phyloP scores from a whole-genome alignment of 2,113 vertebrate genomes.

The Perca fluviatilis region DNA sequence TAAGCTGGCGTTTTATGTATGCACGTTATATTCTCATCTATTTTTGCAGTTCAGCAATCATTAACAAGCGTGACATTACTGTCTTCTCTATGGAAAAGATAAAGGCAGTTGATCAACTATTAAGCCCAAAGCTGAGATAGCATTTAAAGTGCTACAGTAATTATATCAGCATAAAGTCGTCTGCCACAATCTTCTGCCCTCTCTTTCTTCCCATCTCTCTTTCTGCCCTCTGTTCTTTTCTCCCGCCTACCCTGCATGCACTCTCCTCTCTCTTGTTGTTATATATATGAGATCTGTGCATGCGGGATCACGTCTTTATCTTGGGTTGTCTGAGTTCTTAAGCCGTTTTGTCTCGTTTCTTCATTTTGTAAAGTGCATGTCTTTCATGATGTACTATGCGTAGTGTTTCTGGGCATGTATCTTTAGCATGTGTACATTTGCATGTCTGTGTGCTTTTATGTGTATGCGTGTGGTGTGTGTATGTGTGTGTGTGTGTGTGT shows the following conservation, averaged over 20 bases:
- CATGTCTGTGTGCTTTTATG: slow-evolving; percentile 6
- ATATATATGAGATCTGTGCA: slow-evolving; percentile 14
- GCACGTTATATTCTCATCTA: not conserved
- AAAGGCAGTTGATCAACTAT: slow-evolving; percentile 62
- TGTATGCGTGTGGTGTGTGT: not conserved
- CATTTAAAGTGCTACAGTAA: slow-evolving; percentile 48
- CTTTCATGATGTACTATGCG: slow-evolving; percentile 19
- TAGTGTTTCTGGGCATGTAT: slow-evolving; percentile 10
- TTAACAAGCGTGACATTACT: slow-evolving; percentile 55
- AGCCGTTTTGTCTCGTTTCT: slow-evolving; percentile 10
- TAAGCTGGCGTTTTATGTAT: not conserved
- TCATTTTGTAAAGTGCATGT: slow-evolving; percentile 17
- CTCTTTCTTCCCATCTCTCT: slow-evolving; percentile 3
- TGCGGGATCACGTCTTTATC: slow-evolving; percentile 22
- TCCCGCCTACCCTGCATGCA: not conserved
- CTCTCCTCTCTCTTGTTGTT: not conserved
- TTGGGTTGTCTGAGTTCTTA: not conserved
- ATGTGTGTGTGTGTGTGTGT: slow-evolving; percentile 1
- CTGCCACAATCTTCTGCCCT: not conserved
- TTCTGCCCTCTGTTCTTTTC: slow-evolving; percentile 6
- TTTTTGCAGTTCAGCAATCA: slow-evolving; percentile 50
- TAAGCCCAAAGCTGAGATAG: slow-evolving; percentile 53
- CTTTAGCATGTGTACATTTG: not conserved
- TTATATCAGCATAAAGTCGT: slow-evolving; percentile 26
- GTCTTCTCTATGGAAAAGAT: slow-evolving; percentile 40